Evolutionary conservation across 2,797 vertebrate genomes (phyloP).

Genomic region (Acanthurus leucopareius): DNA sequence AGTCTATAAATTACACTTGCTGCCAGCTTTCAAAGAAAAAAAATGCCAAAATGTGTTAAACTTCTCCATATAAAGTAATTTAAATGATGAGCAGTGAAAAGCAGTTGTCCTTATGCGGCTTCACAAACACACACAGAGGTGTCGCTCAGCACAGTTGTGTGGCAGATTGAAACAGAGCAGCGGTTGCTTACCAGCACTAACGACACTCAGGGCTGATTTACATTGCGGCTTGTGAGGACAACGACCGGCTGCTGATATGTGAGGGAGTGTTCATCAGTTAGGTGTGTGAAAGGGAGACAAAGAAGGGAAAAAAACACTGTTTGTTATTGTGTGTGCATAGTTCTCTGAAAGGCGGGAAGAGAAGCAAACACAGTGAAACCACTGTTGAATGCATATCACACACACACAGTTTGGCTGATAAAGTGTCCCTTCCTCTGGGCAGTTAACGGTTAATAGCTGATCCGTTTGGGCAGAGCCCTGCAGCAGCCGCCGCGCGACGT

Average conservation of each 20-base stretch:
- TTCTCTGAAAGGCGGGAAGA: slow-evolving; percentile 40
- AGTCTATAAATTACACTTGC: background rate
- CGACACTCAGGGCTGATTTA: slow-evolving; percentile 44
- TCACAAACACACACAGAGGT: background rate
- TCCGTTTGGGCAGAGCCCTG: slow-evolving; percentile 19
- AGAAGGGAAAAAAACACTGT: background rate
- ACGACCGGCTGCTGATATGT: slow-evolving; percentile 44
- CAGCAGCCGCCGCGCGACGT: background rate
- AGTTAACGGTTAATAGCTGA: slow-evolving; percentile 71
- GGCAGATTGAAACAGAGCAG: slow-evolving; percentile 22
- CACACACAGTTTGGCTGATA: slow-evolving; percentile 53
- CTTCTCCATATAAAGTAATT: background rate
- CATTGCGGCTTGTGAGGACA: slow-evolving; percentile 31
- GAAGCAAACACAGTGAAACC: slow-evolving; percentile 61
- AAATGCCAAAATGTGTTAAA: background rate
- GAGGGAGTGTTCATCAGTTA: slow-evolving; percentile 2
- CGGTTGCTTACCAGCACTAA: slow-evolving; percentile 52
- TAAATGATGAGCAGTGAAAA: background rate
- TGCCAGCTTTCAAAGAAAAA: background rate
- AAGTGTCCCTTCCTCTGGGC: slow-evolving; percentile 47
- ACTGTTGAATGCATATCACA: slow-evolving; percentile 37
- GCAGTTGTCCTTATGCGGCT: background rate
- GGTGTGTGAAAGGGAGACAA: slow-evolving; percentile 36
- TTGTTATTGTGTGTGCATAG: slow-evolving; percentile 15
- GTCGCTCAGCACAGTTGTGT: slow-evolving; percentile 25